Evolutionary conservation across 1,140 invertebrate species (phyloP).

Genomic region (Hycleus cichorii): DNA sequence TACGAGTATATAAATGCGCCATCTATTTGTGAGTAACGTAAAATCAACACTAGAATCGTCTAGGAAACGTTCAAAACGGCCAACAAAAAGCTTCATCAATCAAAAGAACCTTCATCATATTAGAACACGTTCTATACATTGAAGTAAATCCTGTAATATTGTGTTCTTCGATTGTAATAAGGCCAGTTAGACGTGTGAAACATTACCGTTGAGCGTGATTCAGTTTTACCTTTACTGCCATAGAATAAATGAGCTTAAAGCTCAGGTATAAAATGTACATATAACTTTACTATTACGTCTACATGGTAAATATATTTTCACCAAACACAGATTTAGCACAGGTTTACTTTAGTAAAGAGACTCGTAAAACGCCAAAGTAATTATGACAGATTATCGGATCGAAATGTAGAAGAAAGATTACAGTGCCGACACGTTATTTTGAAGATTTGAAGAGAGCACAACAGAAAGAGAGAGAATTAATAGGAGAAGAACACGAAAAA

Average conservation of each 20-base stretch:
- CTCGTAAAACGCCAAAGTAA: neutral
- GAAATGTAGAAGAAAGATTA: neutral
- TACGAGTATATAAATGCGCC: constrained; percentile 7
- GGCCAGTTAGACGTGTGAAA: constrained; percentile 9
- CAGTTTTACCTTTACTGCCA: neutral
- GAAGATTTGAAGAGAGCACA: too few species aligned
- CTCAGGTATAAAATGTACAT: neutral
- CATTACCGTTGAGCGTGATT: constrained; percentile 6
- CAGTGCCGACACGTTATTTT: too few species aligned
- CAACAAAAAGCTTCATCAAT: constrained; percentile 11
- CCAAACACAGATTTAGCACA: too few species aligned
- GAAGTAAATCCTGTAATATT: constrained; percentile 12
- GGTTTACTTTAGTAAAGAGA: too few species aligned
- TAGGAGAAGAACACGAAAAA: neutral
- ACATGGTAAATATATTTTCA: too few species aligned
- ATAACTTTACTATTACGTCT: too few species aligned
- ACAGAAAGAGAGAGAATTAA: constrained; percentile 1
- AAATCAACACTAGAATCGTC: constrained; percentile 5
- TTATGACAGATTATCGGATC: neutral
- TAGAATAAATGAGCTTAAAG: neutral
- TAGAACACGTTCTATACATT: constrained; percentile 11
- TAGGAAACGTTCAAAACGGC: constrained; percentile 6
- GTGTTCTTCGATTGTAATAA: constrained; percentile 8
- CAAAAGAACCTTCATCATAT: constrained; percentile 4
- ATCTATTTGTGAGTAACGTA: constrained; percentile 9